phyloP scores from a whole-genome alignment of 2,113 vertebrate species.

The Pelodiscus sinensis region DNA sequence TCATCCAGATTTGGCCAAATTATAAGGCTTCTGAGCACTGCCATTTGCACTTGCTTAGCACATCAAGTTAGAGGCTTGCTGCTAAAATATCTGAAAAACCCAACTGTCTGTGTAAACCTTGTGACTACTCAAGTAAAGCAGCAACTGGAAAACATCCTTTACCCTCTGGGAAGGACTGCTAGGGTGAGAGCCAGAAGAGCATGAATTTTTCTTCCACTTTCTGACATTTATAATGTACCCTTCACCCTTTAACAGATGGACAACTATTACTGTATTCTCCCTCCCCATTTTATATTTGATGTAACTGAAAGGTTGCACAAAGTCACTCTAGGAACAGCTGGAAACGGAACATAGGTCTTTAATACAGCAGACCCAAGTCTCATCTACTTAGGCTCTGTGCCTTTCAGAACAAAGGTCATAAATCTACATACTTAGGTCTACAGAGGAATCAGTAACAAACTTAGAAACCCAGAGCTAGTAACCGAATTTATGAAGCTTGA shows the following conservation, averaged over 20 bases:
- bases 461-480: neutral
- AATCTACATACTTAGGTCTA: fast-evolving
- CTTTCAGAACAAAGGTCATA: neutral
- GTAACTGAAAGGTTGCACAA: neutral
- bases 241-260: neutral
- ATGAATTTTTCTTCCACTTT: neutral
- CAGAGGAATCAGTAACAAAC: neutral
- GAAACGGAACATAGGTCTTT: fast-evolving
- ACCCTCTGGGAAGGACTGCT: neutral
- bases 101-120: neutral
- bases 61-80: neutral
- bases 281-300: neutral
- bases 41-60: neutral
- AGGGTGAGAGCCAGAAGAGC: neutral
- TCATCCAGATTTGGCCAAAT: neutral
- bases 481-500: neutral
- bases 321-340: fast-evolving
- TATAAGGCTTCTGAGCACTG: neutral
- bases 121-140: neutral
- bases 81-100: neutral
- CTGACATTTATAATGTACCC: neutral
- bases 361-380: fast-evolving
- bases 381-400: neutral
- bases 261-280: neutral
- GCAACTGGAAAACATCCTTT: fast-evolving